A percentile compares a stretch with the other conserved stretches of the same genome.
phyloP scores from a whole-genome alignment of 35 echinoderm and acorn worm species.

The Heliocidaris tuberculata region DNA sequence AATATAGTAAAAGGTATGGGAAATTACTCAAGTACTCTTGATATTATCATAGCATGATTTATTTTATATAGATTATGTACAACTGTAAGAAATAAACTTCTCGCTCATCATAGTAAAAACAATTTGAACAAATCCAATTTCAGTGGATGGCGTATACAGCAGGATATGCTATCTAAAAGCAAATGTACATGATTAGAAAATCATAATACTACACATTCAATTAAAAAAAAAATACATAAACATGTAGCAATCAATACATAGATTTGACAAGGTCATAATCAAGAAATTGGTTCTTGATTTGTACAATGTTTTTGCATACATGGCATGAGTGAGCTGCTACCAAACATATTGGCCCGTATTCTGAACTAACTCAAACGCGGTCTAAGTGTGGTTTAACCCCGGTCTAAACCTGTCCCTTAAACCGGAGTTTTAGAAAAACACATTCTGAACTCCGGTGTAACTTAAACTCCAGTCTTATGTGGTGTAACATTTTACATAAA shows the following conservation, averaged over 20 bases:
- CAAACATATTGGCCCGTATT: too few species aligned
- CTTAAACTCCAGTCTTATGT: too few species aligned
- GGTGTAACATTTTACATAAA: too few species aligned
- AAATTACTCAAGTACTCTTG: not conserved
- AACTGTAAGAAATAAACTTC: not conserved
- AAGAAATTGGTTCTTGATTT: too few species aligned
- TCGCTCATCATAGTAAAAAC: not conserved
- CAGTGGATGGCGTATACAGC: not conserved
- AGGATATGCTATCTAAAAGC: not conserved
- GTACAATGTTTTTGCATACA: too few species aligned
- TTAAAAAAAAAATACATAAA: not conserved
- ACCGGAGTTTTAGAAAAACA: too few species aligned
- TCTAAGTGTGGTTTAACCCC: too few species aligned
- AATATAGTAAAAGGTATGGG: not conserved
- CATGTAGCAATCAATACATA: not conserved
- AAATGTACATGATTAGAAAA: not conserved
- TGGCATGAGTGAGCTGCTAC: too few species aligned
- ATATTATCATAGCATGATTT: not conserved
- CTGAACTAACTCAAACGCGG: too few species aligned
- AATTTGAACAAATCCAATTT: not conserved
- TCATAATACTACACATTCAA: not conserved
- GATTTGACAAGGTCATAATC: not conserved
- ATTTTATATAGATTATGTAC: slow-evolving; percentile 10
- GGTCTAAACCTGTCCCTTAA: too few species aligned
- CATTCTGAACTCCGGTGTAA: too few species aligned